Base-by-base conservation (phyloP, 2,888 invertebrate species). In the Melolontha melolontha region DNA sequence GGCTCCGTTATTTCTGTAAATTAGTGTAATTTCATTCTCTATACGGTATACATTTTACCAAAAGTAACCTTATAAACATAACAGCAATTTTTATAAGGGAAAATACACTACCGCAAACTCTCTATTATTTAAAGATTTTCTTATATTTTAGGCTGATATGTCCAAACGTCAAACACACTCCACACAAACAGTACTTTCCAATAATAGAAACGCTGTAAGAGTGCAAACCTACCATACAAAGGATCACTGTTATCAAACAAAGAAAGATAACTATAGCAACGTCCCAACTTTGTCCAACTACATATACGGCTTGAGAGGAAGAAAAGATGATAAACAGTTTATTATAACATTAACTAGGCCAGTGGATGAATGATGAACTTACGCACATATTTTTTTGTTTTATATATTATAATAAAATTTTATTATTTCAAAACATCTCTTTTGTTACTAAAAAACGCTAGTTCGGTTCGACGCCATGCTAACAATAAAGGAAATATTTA, bases 131-230 rank as follows among this genome's bases (percentile, higher is more conserved):
- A 22, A 22, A 2, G 4, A 22, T 2, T 6, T 55, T 29, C 34
- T 44, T 44, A 12, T 57, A 0, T 47, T 47, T 70, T 66, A 90
- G 90, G 88, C 89, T 0, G 84, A 85, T 52, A 85, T 92, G 74
- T 85, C 88, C 2, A 87, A 87, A 69, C 87, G 89, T 72, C 80
- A 82, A 40, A 93, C 93, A 0, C 88, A 87, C 74, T 90, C 91
- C 7, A 89, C 89, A 0, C 93, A 93, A 82, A 93, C 93, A 0
- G 73, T 85, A 70, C 86, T 88, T 75, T 91, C 91, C 65, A 87
- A 89, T 76, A 86, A 89, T 69, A 72, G 64, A 64, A 89, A 89
- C 73, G 85, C 87, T 52, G 86, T 86, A 34, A 72, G 71, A 42
- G 86, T 88, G 11, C 92, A 93, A 82, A 91, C 91, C 0, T 84